These are phyloP conservation scores for Trissolcus basalis DNA, from an alignment of 1,140 invertebrate genomes.

Conservation along the genomic window DNA sequence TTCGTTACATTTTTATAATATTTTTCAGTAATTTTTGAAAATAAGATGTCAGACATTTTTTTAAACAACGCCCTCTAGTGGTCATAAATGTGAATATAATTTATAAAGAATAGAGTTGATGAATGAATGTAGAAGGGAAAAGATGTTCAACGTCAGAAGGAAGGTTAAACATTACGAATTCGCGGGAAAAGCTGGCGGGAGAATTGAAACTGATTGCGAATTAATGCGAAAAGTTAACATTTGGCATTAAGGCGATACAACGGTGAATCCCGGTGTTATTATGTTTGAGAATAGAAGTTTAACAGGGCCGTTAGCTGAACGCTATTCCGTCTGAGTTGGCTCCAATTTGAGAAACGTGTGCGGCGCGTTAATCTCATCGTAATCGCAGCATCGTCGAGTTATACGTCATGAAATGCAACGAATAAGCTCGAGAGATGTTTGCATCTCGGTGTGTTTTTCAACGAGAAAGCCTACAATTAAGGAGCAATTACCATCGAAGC, in stretches of 20 bases:
- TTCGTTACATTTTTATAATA: too few species aligned
- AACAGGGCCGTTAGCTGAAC: constrained; percentile 27
- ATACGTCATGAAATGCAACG: constrained; percentile 46
- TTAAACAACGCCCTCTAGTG: too few species aligned
- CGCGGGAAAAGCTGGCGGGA: constrained; percentile 13
- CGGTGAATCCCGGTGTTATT: constrained; percentile 27
- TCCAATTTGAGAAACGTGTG: constrained; percentile 56
- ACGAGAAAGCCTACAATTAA: constrained; percentile 54
- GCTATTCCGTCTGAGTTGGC: constrained; percentile 45
- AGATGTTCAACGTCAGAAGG: constrained; percentile 11
- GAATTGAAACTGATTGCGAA: constrained; percentile 45
- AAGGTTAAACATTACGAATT: constrained; percentile 19
- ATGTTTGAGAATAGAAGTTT: constrained; percentile 39
- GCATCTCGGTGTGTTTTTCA: constrained; percentile 52
- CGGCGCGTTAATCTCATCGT: constrained; percentile 60
- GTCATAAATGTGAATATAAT: too few species aligned
- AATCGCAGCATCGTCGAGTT: constrained; percentile 48
- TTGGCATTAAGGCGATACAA: constrained; percentile 39
- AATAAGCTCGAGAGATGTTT: constrained; percentile 41
- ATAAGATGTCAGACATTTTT: too few species aligned
- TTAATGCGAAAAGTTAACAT: constrained; percentile 47
- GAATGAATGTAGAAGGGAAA: too few species aligned
- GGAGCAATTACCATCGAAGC: constrained; percentile 46
- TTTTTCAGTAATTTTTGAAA: too few species aligned
- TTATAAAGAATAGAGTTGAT: too few species aligned